phyloP scores from a whole-genome alignment of 1,140 invertebrate species.

The Trichogramma pretiosum region DNA sequence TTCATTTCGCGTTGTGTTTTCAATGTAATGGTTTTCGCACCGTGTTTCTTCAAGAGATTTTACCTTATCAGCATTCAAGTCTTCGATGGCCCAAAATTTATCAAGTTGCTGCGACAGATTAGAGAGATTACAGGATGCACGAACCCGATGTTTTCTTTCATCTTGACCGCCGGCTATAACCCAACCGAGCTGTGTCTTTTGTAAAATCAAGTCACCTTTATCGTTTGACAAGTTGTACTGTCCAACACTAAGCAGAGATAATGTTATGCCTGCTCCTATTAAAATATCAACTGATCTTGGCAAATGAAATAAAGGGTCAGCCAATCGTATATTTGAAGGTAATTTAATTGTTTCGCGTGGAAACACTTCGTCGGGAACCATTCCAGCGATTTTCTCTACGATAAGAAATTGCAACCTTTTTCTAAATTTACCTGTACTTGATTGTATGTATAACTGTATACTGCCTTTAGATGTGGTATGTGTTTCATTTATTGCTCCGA shows the following conservation, averaged over 20 bases:
- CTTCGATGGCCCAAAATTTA: not conserved
- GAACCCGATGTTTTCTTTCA: too few species aligned
- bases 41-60: not conserved
- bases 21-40: not conserved
- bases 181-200: not conserved
- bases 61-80: not conserved
- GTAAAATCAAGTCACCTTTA: not conserved
- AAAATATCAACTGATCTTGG: slow-evolving; percentile 13
- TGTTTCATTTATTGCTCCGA: slow-evolving; percentile 11
- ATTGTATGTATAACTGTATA: slow-evolving; percentile 11
- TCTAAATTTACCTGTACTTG: slow-evolving; percentile 9
- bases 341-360: slow-evolving; percentile 13
- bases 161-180: too few species aligned
- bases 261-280: not conserved
- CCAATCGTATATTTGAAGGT: slow-evolving; percentile 15
- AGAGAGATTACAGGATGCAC: too few species aligned
- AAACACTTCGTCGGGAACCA: slow-evolving; percentile 12
- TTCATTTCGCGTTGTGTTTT: not conserved
- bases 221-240: not conserved
- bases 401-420: slow-evolving; percentile 14
- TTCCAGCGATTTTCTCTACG: slow-evolving; percentile 16
- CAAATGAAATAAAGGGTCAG: slow-evolving; percentile 16
- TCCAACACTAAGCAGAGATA: not conserved
- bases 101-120: too few species aligned
- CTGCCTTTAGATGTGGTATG: slow-evolving; percentile 11